These are phyloP conservation scores for Rhamphomyia laevipes DNA, from an alignment of 2,888 invertebrate species.

Conservation along the genomic window DNA sequence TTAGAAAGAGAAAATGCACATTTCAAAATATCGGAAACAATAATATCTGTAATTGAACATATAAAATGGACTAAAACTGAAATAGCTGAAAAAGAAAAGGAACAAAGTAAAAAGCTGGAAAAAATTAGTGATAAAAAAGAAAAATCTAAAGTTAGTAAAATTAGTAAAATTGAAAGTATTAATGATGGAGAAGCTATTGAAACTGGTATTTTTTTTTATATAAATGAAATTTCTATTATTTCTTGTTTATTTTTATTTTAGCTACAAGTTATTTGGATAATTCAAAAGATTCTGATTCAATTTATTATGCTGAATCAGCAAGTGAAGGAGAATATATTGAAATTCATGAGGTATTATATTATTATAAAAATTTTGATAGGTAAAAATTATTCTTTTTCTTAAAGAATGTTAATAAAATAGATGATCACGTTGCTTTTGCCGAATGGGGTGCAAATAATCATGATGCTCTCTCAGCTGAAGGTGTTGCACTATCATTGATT, in stretches of 20 bases:
- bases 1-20: slow-evolving; percentile 77
- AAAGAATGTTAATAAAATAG: slow-evolving; percentile 3
- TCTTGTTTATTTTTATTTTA: no score
- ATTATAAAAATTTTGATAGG: not conserved
- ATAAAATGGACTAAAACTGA: slow-evolving; percentile 48
- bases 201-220: not conserved
- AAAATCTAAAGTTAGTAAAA: not conserved
- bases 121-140: not conserved
- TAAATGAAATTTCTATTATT: not conserved
- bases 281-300: not conserved
- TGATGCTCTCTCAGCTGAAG: slow-evolving; percentile 57
- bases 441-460: slow-evolving; percentile 29
- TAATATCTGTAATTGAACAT: slow-evolving; percentile 71
- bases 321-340: not conserved
- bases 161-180: not conserved
- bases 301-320: not conserved
- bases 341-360: not conserved
- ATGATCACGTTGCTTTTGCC: slow-evolving; percentile 24
- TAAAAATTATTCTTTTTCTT: not conserved
- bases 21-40: slow-evolving; percentile 71
- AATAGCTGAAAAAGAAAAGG: slow-evolving; percentile 4
- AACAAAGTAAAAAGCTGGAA: slow-evolving; percentile 15
- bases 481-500: slow-evolving; percentile 64
- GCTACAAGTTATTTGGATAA: slow-evolving; percentile 1
- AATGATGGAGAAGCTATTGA: not conserved